Evolutionary conservation across 1,140 invertebrate species (phyloP).

Genomic region (Campodea augens): DNA sequence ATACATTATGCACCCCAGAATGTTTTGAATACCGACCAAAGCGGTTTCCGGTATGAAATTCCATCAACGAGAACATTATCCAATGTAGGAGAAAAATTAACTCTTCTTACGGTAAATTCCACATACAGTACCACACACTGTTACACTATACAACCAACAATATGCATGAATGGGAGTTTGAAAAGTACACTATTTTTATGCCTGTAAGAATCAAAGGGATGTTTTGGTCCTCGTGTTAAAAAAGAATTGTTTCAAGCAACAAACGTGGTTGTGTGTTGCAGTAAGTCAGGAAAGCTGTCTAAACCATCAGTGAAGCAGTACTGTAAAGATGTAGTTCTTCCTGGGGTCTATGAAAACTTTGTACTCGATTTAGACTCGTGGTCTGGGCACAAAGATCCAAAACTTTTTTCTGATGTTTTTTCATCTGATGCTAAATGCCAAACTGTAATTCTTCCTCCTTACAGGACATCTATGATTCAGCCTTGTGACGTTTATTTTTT

Average conservation of each 20-base stretch:
- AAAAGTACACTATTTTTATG: conserved; percentile 9
- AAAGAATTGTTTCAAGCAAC: conserved; percentile 1
- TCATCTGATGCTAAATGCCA: not conserved
- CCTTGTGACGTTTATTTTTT: conserved; percentile 4
- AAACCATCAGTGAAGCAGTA: conserved; percentile 5
- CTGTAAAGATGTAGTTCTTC: conserved; percentile 5
- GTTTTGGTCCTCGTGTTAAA: conserved; percentile 7
- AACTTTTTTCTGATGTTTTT: conserved; percentile 2
- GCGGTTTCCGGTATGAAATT: conserved; percentile 9
- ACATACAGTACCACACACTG: conserved; percentile 10
- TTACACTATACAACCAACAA: conserved; percentile 10
- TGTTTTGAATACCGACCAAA: conserved; percentile 10
- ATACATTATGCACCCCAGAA: not conserved
- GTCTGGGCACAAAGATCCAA: conserved; percentile 8
- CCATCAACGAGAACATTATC: not conserved
- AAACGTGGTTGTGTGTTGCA: conserved; percentile 8
- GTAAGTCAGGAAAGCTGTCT: conserved; percentile 8
- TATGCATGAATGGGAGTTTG: conserved; percentile 4
- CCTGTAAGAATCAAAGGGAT: conserved; percentile 8
- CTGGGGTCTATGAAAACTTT: conserved; percentile 6
- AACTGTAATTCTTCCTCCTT: not conserved
- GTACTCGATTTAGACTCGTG: conserved; percentile 8
- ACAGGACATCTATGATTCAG: conserved; percentile 6
- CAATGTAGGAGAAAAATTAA: conserved; percentile 5
- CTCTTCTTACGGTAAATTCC: conserved; percentile 7